Conservation (phyloP, 2,113 vertebrate genomes). For the Chamaetylas fuelleborni region DNA sequence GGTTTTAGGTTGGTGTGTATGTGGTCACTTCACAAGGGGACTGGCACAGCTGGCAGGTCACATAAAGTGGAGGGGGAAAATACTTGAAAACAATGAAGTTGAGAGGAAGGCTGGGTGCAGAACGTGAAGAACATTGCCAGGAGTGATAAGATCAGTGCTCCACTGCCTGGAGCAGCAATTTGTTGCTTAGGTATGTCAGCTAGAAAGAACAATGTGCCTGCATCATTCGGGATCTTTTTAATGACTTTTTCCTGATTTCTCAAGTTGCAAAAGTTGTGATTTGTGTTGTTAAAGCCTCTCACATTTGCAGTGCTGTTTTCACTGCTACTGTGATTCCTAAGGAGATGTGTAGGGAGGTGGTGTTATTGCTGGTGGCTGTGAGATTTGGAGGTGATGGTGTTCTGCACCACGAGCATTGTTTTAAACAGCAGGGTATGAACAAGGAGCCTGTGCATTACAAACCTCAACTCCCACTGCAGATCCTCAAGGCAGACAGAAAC, state of each 20-base stretch:
- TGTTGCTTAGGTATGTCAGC: background rate
- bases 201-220: background rate
- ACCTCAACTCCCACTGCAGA: background rate
- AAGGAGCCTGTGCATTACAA: background rate
- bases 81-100: background rate
- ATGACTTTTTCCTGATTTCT: background rate
- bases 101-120: background rate
- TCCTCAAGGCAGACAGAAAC: background rate
- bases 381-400: background rate
- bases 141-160: background rate
- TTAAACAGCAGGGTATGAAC: background rate
- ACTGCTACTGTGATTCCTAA: background rate
- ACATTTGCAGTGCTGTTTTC: background rate
- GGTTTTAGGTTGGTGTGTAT: background rate
- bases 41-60: background rate
- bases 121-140: background rate
- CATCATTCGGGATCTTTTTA: background rate
- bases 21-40: background rate
- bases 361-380: background rate
- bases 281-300: background rate
- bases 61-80: background rate
- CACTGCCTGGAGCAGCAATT: background rate
- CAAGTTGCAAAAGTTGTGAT: background rate
- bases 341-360: background rate
- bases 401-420: background rate